Evolutionary conservation across 2,888 invertebrate species (phyloP).

Genomic region (Hanleya hanleyi): DNA sequence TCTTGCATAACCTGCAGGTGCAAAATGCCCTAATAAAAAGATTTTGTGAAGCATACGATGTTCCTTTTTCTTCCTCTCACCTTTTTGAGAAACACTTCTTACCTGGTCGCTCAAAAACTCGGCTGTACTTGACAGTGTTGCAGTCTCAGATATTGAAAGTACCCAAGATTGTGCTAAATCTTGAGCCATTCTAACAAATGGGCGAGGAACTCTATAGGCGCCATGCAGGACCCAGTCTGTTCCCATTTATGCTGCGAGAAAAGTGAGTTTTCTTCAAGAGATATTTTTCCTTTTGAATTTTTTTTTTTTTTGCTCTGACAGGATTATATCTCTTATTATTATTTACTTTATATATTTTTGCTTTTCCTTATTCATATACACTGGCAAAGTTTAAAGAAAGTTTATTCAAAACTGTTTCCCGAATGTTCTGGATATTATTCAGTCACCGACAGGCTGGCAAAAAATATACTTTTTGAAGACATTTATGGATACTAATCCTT

Average conservation of each 20-base stretch:
- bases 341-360: neutral
- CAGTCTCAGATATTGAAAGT: neutral
- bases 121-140: neutral
- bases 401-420: too few species aligned
- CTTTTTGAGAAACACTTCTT: neutral
- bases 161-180: neutral
- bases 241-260: slow-evolving; percentile 6
- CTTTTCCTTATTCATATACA: neutral
- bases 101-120: neutral
- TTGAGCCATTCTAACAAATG: neutral
- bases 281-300: neutral
- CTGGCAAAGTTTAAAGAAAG: too few species aligned
- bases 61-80: neutral
- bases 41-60: neutral
- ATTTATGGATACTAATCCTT: too few species aligned
- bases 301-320: neutral
- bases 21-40: neutral
- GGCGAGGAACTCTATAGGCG: neutral
- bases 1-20: neutral
- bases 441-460: too few species aligned
- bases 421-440: too few species aligned
- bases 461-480: too few species aligned
- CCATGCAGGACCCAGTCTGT: neutral
- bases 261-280: neutral
- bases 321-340: too few species aligned